phyloP scores from a whole-genome alignment of 2,113 vertebrate species.

The Micronisus gabar region DNA sequence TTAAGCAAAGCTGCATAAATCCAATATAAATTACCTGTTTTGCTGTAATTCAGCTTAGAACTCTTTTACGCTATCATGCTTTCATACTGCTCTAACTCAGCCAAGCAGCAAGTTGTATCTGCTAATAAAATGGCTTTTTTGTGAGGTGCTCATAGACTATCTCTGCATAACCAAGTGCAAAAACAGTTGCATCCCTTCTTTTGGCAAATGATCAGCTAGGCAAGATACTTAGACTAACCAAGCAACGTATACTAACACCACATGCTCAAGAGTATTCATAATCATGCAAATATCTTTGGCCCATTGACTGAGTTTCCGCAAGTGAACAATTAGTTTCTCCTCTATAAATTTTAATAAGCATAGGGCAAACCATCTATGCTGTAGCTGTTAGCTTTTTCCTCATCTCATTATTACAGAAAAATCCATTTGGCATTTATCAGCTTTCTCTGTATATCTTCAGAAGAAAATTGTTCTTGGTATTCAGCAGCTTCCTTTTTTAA shows the following conservation, averaged over 20 bases:
- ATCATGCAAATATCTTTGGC: constrained; percentile 29
- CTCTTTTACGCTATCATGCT: not conserved
- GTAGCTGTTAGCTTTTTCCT: constrained; percentile 24
- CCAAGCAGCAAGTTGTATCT: not conserved
- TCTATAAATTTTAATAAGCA: constrained; percentile 50
- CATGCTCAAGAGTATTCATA: not conserved
- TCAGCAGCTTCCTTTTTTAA: constrained; percentile 58
- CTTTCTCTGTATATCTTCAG: constrained; percentile 21
- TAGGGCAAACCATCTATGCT: not conserved
- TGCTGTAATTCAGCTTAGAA: not conserved
- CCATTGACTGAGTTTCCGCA: not conserved
- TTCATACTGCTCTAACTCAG: not conserved
- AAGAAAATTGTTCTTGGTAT: constrained; percentile 34
- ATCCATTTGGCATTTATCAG: constrained; percentile 41
- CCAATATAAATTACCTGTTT: not conserved
- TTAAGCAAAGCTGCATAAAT: not conserved
- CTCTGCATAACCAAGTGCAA: not conserved
- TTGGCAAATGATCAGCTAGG: not conserved
- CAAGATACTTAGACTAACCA: not conserved
- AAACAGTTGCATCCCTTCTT: not conserved
- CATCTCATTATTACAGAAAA: constrained; percentile 46
- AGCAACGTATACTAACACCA: not conserved
- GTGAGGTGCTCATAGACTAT: not conserved
- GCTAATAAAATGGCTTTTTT: not conserved
- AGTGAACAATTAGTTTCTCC: constrained; percentile 53